A percentile compares a stretch with the other conserved stretches of the same genome.
Conservation (phyloP, 64 coral and sea anemone species). For the Pachyseris speciosa region DNA sequence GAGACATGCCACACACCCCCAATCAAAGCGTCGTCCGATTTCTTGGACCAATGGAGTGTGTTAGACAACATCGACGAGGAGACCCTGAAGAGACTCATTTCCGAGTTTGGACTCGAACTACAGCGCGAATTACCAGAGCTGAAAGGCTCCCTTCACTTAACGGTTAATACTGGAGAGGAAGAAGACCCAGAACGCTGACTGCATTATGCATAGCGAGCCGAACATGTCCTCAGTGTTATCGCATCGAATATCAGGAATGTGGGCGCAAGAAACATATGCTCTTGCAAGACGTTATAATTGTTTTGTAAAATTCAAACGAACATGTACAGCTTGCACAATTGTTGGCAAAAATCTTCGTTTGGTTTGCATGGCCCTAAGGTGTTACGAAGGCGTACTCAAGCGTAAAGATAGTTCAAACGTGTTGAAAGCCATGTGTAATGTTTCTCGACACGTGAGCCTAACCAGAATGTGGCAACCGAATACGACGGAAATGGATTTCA, state of each 20-base stretch:
- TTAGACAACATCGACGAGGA: conserved; percentile 49
- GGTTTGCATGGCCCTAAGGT: background rate
- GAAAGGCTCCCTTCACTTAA: conserved; percentile 23
- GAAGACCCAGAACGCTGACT: conserved; percentile 28
- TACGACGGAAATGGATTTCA: background rate
- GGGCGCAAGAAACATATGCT: background rate
- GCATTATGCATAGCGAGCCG: background rate
- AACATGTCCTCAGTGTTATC: background rate
- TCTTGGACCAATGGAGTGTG: conserved; percentile 18
- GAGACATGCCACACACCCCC: background rate
- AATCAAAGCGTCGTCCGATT: background rate
- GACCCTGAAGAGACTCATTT: conserved; percentile 32
- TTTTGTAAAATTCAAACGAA: conserved; percentile 13
- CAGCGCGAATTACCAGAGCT: conserved; percentile 59
- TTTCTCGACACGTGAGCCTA: background rate
- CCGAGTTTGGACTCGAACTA: conserved; percentile 37
- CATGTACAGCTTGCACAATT: background rate
- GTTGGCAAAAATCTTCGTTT: background rate
- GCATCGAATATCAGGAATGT: background rate
- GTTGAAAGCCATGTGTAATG: conserved; percentile 13
- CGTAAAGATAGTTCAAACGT: conserved; percentile 8
- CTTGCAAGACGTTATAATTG: background rate
- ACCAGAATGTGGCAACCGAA: background rate
- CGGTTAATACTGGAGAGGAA: background rate
- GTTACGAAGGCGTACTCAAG: background rate